Conservation (phyloP, 2,797 vertebrate genomes). For the Agapornis canus region DNA sequence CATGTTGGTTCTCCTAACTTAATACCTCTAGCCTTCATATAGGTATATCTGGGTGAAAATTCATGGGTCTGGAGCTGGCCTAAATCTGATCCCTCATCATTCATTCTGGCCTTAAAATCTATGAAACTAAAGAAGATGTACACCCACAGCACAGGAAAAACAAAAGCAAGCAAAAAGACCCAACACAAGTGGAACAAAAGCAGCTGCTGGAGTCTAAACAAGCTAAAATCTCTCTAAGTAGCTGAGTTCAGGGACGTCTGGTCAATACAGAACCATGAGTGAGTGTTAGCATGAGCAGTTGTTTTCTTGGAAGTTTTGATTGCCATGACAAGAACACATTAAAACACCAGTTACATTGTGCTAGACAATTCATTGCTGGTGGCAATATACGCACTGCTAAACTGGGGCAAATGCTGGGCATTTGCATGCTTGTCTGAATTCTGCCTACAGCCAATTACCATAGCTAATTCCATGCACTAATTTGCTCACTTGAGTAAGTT, state of each 20-base stretch:
- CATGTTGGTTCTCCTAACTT: background rate
- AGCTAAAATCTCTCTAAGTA: background rate
- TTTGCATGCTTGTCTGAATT: constrained; percentile 24
- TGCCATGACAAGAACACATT: background rate
- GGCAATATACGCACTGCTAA: background rate
- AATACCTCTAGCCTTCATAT: background rate
- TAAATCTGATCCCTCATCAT: background rate
- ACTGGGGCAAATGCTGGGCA: constrained; percentile 3
- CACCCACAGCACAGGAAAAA: background rate
- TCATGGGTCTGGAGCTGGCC: background rate
- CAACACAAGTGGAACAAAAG: background rate
- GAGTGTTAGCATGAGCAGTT: background rate
- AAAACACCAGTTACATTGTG: background rate
- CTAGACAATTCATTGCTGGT: constrained; percentile 4
- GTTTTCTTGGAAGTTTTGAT: constrained; percentile 13
- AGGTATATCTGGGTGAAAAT: background rate
- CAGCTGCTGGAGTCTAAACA: background rate
- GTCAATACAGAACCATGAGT: background rate
- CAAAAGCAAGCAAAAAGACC: background rate
- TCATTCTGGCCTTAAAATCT: background rate
- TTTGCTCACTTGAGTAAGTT: background rate
- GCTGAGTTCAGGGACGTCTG: background rate
- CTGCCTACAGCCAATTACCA: constrained; percentile 15
- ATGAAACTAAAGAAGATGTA: background rate
- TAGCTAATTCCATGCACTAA: background rate